Conservation (phyloP, 2,797 vertebrate genomes). For the Tadarida brasiliensis region DNA sequence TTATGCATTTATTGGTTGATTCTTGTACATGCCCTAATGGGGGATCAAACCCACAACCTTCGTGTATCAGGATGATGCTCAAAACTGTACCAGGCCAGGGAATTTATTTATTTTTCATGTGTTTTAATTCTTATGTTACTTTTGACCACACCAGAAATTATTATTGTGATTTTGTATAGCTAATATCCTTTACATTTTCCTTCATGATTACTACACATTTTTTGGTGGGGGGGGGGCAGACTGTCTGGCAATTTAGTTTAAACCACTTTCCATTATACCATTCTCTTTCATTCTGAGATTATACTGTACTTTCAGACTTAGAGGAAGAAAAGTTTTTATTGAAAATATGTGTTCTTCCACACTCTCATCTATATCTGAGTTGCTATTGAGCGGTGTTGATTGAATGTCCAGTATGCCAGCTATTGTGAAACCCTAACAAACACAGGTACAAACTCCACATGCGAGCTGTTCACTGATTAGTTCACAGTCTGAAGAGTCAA, state of each 20-base stretch:
- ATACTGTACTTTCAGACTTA: not conserved
- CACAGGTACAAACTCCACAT: not conserved
- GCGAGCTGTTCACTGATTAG: not conserved
- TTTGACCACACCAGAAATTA: not conserved
- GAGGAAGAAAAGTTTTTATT: not conserved
- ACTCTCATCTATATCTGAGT: not conserved
- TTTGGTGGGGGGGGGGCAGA: not conserved
- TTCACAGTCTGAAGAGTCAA: not conserved
- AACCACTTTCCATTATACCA: not conserved
- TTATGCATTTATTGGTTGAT: too few species aligned
- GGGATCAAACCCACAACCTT: too few species aligned
- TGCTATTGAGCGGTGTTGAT: not conserved
- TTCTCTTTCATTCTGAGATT: conserved; percentile 5
- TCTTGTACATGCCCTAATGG: too few species aligned
- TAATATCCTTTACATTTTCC: not conserved
- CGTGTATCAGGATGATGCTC: not conserved
- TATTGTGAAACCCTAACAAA: not conserved
- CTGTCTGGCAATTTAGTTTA: not conserved
- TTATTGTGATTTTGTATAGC: not conserved
- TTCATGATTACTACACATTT: not conserved
- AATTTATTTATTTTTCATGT: too few species aligned
- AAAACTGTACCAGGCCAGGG: too few species aligned
- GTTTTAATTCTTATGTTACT: not conserved
- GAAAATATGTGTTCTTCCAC: not conserved
- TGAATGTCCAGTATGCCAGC: not conserved